Conservation (phyloP, 1,140 invertebrate genomes). For the Megalopta genalis region DNA sequence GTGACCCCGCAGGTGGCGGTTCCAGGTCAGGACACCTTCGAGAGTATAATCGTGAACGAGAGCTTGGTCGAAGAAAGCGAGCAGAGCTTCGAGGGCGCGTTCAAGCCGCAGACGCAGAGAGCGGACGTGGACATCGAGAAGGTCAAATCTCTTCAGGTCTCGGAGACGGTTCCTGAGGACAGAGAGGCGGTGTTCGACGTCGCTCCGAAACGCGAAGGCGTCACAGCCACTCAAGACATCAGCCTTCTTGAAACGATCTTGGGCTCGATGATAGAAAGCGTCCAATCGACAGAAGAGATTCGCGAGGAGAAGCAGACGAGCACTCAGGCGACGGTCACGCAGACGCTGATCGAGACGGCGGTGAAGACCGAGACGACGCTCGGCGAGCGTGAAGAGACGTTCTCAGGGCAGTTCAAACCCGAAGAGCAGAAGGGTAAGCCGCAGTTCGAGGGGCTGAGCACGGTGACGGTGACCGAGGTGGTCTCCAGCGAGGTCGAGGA, state of each 20-base stretch:
- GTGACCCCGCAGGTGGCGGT: conserved; percentile 63
- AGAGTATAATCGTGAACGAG: conserved; percentile 75
- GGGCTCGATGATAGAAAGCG: conserved; percentile 69
- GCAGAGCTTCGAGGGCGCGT: conserved; percentile 66
- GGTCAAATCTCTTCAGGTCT: conserved; percentile 75
- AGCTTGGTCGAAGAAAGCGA: conserved; percentile 74
- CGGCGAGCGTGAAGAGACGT: conserved; percentile 68
- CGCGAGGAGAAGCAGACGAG: conserved; percentile 59
- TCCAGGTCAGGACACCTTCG: conserved; percentile 71
- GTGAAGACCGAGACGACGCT: conserved; percentile 73
- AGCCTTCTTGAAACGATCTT: conserved; percentile 70
- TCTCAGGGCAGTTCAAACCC: conserved; percentile 56
- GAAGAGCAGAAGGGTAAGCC: conserved; percentile 65
- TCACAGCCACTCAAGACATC: conserved; percentile 67
- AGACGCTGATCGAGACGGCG: conserved; percentile 77
- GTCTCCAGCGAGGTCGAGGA: conserved; percentile 71
- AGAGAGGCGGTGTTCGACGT: conserved; percentile 70
- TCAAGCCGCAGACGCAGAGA: conserved; percentile 69
- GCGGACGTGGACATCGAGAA: conserved; percentile 74
- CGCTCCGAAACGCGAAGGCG: conserved; percentile 46
- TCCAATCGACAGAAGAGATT: conserved; percentile 70
- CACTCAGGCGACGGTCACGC: conserved; percentile 73
- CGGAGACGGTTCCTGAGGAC: conserved; percentile 76
- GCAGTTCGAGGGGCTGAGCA: conserved; percentile 65
- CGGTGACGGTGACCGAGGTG: conserved; percentile 69